Evolutionary conservation across 2,113 vertebrate genomes (phyloP), one percentile per base, ranked within the genome.

Genomic region (Bettongia penicillata): DNA sequence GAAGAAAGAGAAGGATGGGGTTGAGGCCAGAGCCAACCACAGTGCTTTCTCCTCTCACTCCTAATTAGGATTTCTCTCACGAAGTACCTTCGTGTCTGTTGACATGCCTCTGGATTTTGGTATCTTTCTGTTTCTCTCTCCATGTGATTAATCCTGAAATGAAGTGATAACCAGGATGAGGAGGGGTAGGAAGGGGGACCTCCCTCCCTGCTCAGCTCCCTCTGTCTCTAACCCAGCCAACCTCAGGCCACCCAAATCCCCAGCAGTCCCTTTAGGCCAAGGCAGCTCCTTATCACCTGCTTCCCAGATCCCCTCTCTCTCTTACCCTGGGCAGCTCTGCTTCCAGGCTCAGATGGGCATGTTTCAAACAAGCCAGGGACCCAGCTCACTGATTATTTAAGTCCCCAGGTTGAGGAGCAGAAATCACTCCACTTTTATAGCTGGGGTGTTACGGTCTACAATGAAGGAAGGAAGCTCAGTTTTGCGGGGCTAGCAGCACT

Each of bases 21-120:
- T 3, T 0, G 25, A 68, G 0, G 14, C 68, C 16, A 77, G 43
- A 1, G 19, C 12, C 53, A 0, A 2, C 31, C 7, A 23, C 6
- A 31, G 37, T 14, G 26, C 22, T 37, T 28, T 24, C 11, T 50
- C 24, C 48, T 48, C 48, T 28, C 28, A 49, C n/a, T 43, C n/a
- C 68, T 2, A 0, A 0, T 3, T 31, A 77, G 7, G 0, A 0
- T 12, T 53, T 50, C 55, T 61, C 48, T 57, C 26, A 53, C 4
- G 0, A 6, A 23, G 26, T 61, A 90, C 22, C 2, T 0, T 43
- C 2, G 3, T 24, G 28, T 43, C 25, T 0, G 14, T 16, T 25
- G 3, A 50, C 68, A 43, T 8, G 31, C 28, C 49, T 90, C 47
- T 28, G 0, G 52, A 57, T 89, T 47, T 19, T 10, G n/a, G 12